Base-by-base conservation (phyloP, 2,113 vertebrate species). In the Loxodonta africana region DNA sequence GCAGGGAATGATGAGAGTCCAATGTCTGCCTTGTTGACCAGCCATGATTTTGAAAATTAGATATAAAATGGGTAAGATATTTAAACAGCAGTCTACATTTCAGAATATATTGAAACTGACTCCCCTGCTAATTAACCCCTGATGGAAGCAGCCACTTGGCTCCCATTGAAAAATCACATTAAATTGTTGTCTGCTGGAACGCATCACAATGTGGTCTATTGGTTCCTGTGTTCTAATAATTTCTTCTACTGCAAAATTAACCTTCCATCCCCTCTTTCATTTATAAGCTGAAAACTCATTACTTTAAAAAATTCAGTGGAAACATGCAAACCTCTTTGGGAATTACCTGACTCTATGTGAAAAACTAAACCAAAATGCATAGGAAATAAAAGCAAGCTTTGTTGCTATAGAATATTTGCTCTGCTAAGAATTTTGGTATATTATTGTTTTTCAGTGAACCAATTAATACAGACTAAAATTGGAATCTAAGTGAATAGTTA, bases 371-470 rank as follows among this genome's bases (percentile, higher is more conserved):
- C 17, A 91, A 97, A 97, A 93, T 94, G 65, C 30, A 78, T 65
- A 90, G 82, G 94, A 92, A 97, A 97, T 96, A 97, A 97, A 97
- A 94, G 60, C 71, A 89, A 96, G 41, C 20, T 46, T 76, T 67
- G 62, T 90, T 94, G 41, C 78, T 95, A 78, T 81, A 97, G 84
- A 96, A 93, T 97, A 95, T 86, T 80, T 73, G n/a, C 60, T 95
- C 18, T 7, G 92, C 84, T 95, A 97, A 67, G 86, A 97, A 96
- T 96, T 87, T 92, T 23, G 63, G 83, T 86, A 41, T 93, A 91
- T 97, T 97, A 96, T 97, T 98, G 90, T 95, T 98, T 98, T 97
- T 97, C 77, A 96, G 67, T 11, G 33, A 98, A 94, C 76, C 94
- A 97, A 93, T 98, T 95, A 90, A 90, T 37, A 87, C 48, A 94